A percentile compares a stretch with the other conserved stretches of the same genome.
Conservation (phyloP, 2,888 invertebrate species). For the Isotomurus palustris region DNA sequence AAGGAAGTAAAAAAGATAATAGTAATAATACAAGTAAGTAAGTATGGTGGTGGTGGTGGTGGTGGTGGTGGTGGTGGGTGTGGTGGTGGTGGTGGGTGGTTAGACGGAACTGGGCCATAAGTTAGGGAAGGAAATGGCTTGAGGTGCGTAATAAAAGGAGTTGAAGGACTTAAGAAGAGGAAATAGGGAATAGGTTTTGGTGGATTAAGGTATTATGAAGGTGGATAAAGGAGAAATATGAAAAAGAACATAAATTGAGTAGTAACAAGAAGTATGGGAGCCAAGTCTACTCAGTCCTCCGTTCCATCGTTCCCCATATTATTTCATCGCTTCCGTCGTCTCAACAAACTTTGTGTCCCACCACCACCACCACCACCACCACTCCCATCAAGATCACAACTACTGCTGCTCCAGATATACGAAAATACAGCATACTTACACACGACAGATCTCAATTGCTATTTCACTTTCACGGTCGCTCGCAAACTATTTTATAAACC, state of each 20-base stretch:
- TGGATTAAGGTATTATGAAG: conserved; percentile 19
- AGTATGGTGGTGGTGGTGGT: neutral
- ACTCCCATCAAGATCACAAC: too few species aligned
- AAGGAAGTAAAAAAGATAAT: neutral
- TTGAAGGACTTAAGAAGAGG: conserved; percentile 13
- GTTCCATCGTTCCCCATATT: too few species aligned
- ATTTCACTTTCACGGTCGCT: too few species aligned
- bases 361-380: too few species aligned
- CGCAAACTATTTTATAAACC: too few species aligned
- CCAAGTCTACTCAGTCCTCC: too few species aligned
- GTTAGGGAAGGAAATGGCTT: conserved; percentile 1
- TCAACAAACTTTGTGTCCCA: too few species aligned
- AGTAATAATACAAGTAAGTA: neutral
- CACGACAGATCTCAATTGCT: too few species aligned
- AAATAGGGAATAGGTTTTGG: conserved; percentile 14
- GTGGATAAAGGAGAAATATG: conserved; percentile 22
- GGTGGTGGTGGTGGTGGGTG: neutral
- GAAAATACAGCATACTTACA: too few species aligned
- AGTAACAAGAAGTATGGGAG: too few species aligned
- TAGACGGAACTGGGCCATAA: neutral
- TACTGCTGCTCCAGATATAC: too few species aligned
- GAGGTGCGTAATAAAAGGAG: conserved; percentile 20
- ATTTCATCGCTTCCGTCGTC: too few species aligned
- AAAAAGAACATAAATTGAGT: conserved; percentile 19
- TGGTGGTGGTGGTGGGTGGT: neutral